Base-by-base conservation (phyloP, 2,888 invertebrate genomes). In the Sesamia inferens region DNA sequence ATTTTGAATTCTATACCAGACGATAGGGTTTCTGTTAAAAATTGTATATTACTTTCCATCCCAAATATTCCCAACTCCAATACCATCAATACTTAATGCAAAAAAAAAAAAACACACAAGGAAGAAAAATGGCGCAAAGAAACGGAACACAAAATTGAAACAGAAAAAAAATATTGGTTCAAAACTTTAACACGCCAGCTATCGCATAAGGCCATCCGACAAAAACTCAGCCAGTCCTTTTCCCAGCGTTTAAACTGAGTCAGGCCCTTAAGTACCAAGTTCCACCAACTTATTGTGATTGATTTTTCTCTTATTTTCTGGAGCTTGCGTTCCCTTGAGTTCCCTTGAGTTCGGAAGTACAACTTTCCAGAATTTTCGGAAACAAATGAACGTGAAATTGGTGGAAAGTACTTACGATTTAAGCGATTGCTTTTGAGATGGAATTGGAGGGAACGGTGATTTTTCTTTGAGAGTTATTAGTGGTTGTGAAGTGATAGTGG, bases 211-310 rank as follows among this genome's bases (percentile, higher is more conserved):
- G 13, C 55, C 58, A n/a, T 78, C 72, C 73, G 51, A 74, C 73
- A 82, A 84, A 85, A 86, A 83, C 72, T 82, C 76, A 68, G 72
- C 39, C 65, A 62, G 71, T 78, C 82, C 79, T 79, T 86, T 85
- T 84, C 77, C 48, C 73, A 78, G 64, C 86, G 62, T 86, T 83
- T 82, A 82, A 84, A 86, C 83, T 70, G 83, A 80, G 68, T 77
- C 71, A 71, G 81, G 63, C 76, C 81, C 79, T 83, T 87, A 86
- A 87, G 87, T 87, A 85, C 84, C 80, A 87, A 87, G 87, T 87
- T 87, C 73, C 64, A 79, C 61, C 73, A 85, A 85, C 79, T 85
- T 86, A 84, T 85, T 86, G 79, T 87, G 87, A 87, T 87, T 86
- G 86, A 86, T 86, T 86, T 85, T 85, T 84, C 80, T 85, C 78